Evolutionary conservation across 2,888 invertebrate species (phyloP), one percentile per base, ranked within the genome.

Genomic region (Tachina grossa): DNA sequence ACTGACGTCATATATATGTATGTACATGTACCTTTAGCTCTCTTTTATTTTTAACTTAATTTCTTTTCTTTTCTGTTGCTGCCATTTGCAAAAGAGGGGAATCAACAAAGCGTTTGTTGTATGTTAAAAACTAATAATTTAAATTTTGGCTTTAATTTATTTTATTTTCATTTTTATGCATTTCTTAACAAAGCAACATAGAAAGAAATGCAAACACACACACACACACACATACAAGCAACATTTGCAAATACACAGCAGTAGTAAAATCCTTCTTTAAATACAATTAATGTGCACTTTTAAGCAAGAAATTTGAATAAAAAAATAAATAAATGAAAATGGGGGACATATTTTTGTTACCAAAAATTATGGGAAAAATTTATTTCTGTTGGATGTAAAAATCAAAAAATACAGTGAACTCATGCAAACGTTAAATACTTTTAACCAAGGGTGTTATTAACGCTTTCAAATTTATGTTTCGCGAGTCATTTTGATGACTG

Each of bases 111-210:
- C 55, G 41, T 82, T 81, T 75, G 65, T 75, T 76, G 16, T 68
- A 69, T 45, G 65, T 65, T 65, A 82, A 85, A 82, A 85, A 78
- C 75, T 78, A 85, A 85, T 78, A 75, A 82, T 78, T 85, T 82
- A 82, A 68, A 85, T 74, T 85, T 79, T 47, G 65, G 66, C 31
- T 66, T 80, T 59, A 55, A 53, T 45, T 65, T 72, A 71, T 63
- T 47, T 82, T 74, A 74, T 74, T 76, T 78, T 47, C 13, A 57
- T 61, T 78, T 78, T 59, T 22, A 68, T 68, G 77, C 49, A 69
- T 69, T 78, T 72, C 53, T 41, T 66, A 47, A 47, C 14, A 77
- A 66, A 61, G 22, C 13, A 10, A 14, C 19, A 57, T 13, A 49
- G 16, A 61, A 31, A 31, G 31, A 31, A 6, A 6, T 31, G 6